Conservation (phyloP, 2,888 invertebrate genomes). For the Chalcosyrphus nemorum region DNA sequence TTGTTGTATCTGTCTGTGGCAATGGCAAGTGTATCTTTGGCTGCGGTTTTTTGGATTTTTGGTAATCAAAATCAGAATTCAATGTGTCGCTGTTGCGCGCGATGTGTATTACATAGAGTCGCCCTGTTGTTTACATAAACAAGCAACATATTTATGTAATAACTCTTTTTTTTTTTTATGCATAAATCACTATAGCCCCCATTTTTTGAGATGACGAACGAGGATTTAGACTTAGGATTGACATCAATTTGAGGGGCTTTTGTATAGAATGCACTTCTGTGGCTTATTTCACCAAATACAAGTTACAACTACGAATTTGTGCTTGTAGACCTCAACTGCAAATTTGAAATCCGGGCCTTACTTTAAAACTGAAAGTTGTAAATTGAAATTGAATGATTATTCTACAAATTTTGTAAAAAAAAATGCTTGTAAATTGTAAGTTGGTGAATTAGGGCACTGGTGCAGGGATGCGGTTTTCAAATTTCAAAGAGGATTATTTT, state of each 20-base stretch:
- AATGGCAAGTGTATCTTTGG: background rate
- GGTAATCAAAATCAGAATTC: slow-evolving; percentile 8
- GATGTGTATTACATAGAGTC: background rate
- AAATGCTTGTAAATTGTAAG: too few relatives aligned
- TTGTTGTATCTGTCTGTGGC: slow-evolving; percentile 17
- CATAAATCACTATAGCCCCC: too few relatives aligned
- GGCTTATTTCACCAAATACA: too few relatives aligned
- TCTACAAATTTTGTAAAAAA: too few relatives aligned
- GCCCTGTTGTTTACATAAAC: background rate
- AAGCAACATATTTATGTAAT: background rate
- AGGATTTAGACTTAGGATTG: background rate
- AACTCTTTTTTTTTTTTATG: background rate
- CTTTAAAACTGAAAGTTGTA: too few relatives aligned
- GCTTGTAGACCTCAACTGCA: too few relatives aligned
- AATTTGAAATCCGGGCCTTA: too few relatives aligned
- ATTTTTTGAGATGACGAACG: background rate
- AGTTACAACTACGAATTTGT: too few relatives aligned
- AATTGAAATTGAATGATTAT: too few relatives aligned
- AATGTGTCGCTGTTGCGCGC: background rate
- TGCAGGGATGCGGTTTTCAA: too few relatives aligned
- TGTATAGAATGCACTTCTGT: background rate
- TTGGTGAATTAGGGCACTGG: too few relatives aligned
- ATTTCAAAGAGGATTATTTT: too few relatives aligned
- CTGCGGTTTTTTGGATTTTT: background rate
- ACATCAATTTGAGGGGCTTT: background rate